Evolutionary conservation across 1,140 invertebrate species (phyloP).

Genomic region (Dufourea novaeangliae): DNA sequence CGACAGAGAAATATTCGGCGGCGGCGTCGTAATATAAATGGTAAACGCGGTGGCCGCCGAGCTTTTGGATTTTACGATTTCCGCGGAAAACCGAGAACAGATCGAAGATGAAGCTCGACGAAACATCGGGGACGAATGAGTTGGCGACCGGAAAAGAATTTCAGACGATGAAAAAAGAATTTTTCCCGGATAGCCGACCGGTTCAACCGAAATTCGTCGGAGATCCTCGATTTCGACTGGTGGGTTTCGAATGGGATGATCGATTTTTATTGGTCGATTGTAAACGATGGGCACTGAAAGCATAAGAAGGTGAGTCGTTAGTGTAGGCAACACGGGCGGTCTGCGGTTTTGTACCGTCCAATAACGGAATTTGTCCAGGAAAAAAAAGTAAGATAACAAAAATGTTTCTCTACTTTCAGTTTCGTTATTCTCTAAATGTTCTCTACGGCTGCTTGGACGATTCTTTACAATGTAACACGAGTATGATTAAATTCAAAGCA

Average conservation of each 20-base stretch:
- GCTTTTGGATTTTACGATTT: neutral
- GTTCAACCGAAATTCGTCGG: neutral
- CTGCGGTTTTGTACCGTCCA: no score
- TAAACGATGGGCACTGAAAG: constrained; percentile 73
- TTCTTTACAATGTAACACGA: no score
- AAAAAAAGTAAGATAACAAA: no score
- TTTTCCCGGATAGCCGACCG: no score
- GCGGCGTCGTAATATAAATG: neutral
- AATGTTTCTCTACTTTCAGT: no score
- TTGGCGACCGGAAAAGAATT: no score
- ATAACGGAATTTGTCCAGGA: no score
- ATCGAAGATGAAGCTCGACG: no score
- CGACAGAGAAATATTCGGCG: neutral
- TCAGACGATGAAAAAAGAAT: no score
- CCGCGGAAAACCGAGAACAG: neutral
- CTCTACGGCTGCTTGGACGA: no score
- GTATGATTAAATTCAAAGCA: no score
- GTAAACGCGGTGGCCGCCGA: neutral
- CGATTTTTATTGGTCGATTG: constrained; percentile 9
- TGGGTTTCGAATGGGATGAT: neutral
- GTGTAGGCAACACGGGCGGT: constrained; percentile 51
- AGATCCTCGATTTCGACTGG: neutral
- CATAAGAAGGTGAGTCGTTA: constrained; percentile 76
- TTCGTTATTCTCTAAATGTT: no score
- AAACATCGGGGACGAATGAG: neutral